Base-by-base conservation (phyloP, 2,113 vertebrate genomes). In the Oxyruncus cristatus region DNA sequence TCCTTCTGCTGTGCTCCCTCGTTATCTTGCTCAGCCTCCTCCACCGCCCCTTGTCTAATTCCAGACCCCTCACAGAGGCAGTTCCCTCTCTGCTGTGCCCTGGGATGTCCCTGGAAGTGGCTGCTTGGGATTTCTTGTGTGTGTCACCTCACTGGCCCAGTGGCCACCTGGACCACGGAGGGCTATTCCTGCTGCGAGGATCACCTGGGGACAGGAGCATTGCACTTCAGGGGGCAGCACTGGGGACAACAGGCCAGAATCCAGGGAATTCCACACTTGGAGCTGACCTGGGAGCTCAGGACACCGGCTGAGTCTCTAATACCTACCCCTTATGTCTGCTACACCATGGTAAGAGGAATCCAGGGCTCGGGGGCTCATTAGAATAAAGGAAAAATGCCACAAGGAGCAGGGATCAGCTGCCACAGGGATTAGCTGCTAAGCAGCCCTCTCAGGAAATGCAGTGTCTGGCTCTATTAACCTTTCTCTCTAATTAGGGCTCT, bases 341-440 rank as follows among this genome's bases (percentile, higher is more conserved):
- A 5, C 27, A 3, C 8, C 0, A 0, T 39, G 77, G 11, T 1
- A 62, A 52, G 63, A 63, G 37, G 49, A 89, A 73, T 37, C 39
- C 39, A 46, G 70, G 44, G 78, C 85, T 96, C 2, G 1, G 72
- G 33, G 65, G 46, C 41, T 86, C 30, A 30, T 33, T 26, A 23
- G 46, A 55, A 26, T 0, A 41, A 32, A 50, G 74, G 78, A 66
- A 74, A 71, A 66, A 85, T 19, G 42, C 56, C 44, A 8, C 52
- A 22, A 71, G 74, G 85, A 94, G 50, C 85, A 80, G 81, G 81
- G 77, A 62, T 82, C 80, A 74, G 66, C 85, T 44, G 41, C 49
- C 2, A 0, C 7, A 11, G 63, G 42, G 81, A 61, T 89, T 11
- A 85, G 53, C 88, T 74, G 65, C 70, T 65, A 28, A 83, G 88